Evolutionary conservation across 2,113 vertebrate species (phyloP).

Genomic region (Prionailurus bengalensis): DNA sequence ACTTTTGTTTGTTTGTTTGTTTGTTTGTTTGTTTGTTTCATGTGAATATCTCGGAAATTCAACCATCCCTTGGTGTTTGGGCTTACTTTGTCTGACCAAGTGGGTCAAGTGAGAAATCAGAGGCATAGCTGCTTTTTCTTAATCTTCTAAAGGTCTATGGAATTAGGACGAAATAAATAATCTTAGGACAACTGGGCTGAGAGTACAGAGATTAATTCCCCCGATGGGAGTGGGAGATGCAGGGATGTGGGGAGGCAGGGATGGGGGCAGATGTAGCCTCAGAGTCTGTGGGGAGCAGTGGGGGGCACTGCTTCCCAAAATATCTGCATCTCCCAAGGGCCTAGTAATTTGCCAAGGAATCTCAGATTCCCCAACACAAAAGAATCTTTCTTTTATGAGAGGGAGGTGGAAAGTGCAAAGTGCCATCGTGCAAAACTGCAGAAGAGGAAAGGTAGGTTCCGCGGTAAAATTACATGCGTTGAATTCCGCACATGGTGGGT

Average conservation of each 20-base stretch:
- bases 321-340: not conserved
- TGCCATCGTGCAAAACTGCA: not conserved
- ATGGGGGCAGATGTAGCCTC: rapidly evolving
- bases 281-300: rapidly evolving
- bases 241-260: not conserved
- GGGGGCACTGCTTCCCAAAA: not conserved
- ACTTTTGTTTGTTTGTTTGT: too few species aligned
- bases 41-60: not conserved
- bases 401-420: not conserved
- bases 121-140: not conserved
- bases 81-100: not conserved
- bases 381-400: conserved; percentile 24
- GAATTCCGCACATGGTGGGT: not conserved
- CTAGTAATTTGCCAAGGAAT: not conserved
- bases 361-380: conserved; percentile 44
- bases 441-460: not conserved
- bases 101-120: not conserved
- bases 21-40: not conserved
- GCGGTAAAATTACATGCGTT: not conserved
- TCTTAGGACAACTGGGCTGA: not conserved
- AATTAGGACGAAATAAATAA: not conserved
- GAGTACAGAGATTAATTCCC: not conserved
- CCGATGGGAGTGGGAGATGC: not conserved
- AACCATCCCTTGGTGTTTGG: not conserved
- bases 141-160: not conserved